Evolutionary conservation across 1,140 invertebrate genomes (phyloP).

Genomic region (Dendroctonus valens): DNA sequence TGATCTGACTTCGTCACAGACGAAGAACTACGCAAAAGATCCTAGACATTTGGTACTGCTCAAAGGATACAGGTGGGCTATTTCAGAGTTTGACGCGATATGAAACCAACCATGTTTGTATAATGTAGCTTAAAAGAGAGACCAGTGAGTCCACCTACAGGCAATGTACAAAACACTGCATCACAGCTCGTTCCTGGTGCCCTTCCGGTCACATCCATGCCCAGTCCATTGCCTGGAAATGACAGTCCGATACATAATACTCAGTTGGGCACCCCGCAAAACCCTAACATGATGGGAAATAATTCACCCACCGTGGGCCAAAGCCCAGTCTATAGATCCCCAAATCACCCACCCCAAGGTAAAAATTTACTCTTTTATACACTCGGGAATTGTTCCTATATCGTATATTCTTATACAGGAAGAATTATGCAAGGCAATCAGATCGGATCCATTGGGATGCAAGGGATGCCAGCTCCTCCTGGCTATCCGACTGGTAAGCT

Average conservation of each 20-base stretch:
- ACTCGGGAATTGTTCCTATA: not conserved
- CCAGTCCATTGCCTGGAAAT: slow-evolving; percentile 59
- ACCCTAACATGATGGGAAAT: slow-evolving; percentile 42
- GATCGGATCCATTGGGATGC: slow-evolving; percentile 47
- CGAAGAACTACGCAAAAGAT: slow-evolving; percentile 90
- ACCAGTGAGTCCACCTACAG: slow-evolving; percentile 68
- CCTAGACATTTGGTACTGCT: slow-evolving; percentile 79
- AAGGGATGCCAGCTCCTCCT: slow-evolving; percentile 55
- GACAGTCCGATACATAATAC: slow-evolving; percentile 55
- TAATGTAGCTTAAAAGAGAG: slow-evolving; percentile 71
- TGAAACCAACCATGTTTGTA: slow-evolving; percentile 13
- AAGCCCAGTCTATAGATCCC: slow-evolving; percentile 42
- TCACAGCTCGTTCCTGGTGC: slow-evolving; percentile 43
- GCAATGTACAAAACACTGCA: slow-evolving; percentile 47
- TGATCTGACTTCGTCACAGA: slow-evolving; percentile 72
- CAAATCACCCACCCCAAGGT: slow-evolving; percentile 29
- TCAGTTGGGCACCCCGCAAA: slow-evolving; percentile 26
- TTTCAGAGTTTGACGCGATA: not conserved
- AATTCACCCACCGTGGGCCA: slow-evolving; percentile 40
- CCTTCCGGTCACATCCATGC: slow-evolving; percentile 49
- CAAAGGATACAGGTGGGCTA: slow-evolving; percentile 63
- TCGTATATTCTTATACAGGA: slow-evolving; percentile 15
- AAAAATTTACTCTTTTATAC: slow-evolving; percentile 6
- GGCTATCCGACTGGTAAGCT: slow-evolving; percentile 48
- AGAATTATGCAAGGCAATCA: slow-evolving; percentile 43